A percentile compares a stretch with the other conserved stretches of the same genome.
phyloP scores from a whole-genome alignment of 2,888 invertebrate species.

The Danaus chrysippus region DNA sequence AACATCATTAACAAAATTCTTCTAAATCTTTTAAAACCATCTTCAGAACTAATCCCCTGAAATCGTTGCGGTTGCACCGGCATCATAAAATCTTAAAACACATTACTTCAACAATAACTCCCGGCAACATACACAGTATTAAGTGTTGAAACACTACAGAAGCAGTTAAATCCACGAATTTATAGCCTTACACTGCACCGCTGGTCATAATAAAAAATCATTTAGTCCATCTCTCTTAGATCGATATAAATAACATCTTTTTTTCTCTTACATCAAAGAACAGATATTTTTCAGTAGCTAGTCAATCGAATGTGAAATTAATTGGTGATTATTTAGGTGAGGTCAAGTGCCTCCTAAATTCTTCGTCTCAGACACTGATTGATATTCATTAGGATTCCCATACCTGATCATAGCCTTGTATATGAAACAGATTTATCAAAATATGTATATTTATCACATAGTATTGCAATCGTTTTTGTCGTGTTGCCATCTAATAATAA shows the following conservation, averaged over 20 bases:
- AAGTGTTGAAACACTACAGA: conserved; percentile 7
- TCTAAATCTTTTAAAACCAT: too few relatives aligned
- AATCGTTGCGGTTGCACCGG: neutral
- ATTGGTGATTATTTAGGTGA: conserved; percentile 55
- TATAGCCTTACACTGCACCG: neutral
- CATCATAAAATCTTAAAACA: neutral
- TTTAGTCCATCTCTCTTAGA: conserved; percentile 10
- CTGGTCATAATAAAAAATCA: conserved; percentile 14
- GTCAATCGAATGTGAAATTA: conserved; percentile 44
- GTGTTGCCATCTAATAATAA: neutral
- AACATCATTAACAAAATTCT: too few relatives aligned
- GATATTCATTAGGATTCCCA: conserved; percentile 31
- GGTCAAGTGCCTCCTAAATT: conserved; percentile 46
- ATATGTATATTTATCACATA: neutral
- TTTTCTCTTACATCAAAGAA: conserved; percentile 9
- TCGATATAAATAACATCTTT: neutral
- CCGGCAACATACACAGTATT: conserved; percentile 1
- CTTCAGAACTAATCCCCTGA: neutral
- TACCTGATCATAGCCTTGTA: neutral
- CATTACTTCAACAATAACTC: conserved; percentile 5
- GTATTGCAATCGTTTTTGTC: too few relatives aligned
- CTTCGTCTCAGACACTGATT: conserved; percentile 32
- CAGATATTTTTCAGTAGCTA: conserved; percentile 6
- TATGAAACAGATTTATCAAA: neutral
- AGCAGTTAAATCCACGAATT: conserved; percentile 3